phyloP scores from a whole-genome alignment of 2,113 vertebrate genomes.

The Hemibates koningsi region DNA sequence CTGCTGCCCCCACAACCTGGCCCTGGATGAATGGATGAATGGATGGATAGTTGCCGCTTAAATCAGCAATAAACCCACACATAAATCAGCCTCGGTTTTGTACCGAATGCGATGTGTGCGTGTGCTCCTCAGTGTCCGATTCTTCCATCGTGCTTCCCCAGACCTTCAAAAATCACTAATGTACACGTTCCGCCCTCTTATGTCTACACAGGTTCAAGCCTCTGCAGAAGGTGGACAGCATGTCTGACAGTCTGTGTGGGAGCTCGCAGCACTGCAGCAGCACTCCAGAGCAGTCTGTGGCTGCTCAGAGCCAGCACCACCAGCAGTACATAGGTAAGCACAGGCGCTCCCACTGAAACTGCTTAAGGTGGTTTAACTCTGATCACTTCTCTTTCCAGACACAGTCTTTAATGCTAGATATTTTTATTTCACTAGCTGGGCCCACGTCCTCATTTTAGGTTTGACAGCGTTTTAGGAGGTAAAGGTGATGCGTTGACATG shows the following conservation, averaged over 20 bases:
- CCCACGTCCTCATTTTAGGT: not conserved
- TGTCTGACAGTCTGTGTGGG: conserved; percentile 77
- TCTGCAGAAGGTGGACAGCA: conserved; percentile 86
- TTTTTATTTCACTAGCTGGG: accelerated
- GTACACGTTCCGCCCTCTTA: not conserved
- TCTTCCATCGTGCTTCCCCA: not conserved
- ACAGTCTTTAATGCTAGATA: not conserved
- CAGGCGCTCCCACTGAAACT: not conserved
- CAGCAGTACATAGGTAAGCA: conserved; percentile 94
- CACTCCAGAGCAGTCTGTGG: conserved; percentile 85
- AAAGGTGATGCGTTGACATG: not conserved
- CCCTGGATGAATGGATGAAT: not conserved
- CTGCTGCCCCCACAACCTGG: not conserved
- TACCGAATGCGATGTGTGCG: not conserved
- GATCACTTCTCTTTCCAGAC: not conserved
- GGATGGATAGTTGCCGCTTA: not conserved
- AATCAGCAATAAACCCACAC: accelerated
- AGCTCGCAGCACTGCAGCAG: conserved; percentile 75
- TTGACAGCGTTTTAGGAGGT: accelerated
- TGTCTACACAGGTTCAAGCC: conserved; percentile 80
- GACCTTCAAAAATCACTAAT: not conserved
- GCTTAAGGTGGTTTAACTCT: not conserved
- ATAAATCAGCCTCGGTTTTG: not conserved
- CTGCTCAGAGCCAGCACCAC: conserved; percentile 92
- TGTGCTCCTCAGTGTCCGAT: not conserved